Conservation (phyloP, 1,140 invertebrate genomes). For the Ylistrum balloti region DNA sequence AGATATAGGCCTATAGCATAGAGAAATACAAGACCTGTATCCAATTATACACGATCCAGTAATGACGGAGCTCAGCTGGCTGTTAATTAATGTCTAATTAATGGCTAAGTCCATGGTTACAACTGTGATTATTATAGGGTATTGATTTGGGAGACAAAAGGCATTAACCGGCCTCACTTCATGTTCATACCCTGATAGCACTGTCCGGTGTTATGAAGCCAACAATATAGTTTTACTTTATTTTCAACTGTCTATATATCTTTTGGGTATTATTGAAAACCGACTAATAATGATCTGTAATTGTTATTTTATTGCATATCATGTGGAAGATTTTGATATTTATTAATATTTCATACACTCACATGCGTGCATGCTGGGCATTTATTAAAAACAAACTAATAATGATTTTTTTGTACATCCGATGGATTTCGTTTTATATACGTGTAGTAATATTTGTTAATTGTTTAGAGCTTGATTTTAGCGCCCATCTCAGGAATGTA, state of each 20-base stretch:
- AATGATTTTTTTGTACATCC: slow-evolving; percentile 19
- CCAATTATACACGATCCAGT: slow-evolving; percentile 14
- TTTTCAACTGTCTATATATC: background rate
- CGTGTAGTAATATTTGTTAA: background rate
- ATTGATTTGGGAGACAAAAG: slow-evolving; percentile 38
- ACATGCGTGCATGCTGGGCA: slow-evolving; percentile 10
- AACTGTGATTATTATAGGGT: slow-evolving; percentile 28
- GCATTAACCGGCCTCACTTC: background rate
- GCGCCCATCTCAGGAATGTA: slow-evolving; percentile 18
- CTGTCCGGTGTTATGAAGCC: background rate
- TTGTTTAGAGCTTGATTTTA: background rate
- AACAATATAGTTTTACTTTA: too few relatives aligned
- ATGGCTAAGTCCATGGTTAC: slow-evolving; percentile 32
- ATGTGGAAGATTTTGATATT: slow-evolving; percentile 21
- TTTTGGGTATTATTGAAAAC: background rate
- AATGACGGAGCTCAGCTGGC: slow-evolving; percentile 36
- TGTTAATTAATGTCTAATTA: slow-evolving; percentile 40
- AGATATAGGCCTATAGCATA: background rate
- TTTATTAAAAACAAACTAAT: slow-evolving; percentile 36
- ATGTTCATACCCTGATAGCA: background rate
- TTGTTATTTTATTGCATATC: background rate
- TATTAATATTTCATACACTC: slow-evolving; percentile 29
- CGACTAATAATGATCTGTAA: background rate
- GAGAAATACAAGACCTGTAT: background rate
- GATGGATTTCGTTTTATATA: background rate